A percentile compares a stretch with the other conserved stretches of the same genome.
phyloP scores from a whole-genome alignment of 2,888 invertebrate genomes.

The Hedychridium roseum region DNA sequence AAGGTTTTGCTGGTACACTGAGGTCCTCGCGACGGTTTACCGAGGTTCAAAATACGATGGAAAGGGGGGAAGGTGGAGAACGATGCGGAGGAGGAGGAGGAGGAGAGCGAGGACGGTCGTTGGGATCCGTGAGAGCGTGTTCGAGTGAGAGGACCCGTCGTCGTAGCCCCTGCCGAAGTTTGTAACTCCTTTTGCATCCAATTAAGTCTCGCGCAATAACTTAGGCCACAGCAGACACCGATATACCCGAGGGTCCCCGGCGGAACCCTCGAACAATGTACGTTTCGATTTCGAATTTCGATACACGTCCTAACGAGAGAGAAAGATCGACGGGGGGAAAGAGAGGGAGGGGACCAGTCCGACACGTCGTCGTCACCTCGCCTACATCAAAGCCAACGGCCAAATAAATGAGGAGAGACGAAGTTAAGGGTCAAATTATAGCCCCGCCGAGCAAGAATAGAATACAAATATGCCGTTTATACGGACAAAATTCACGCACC shows the following conservation, averaged over 20 bases:
- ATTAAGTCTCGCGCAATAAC: slow-evolving; percentile 49
- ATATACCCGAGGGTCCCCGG: slow-evolving; percentile 15
- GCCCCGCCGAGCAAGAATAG: no score
- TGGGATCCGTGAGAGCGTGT: slow-evolving; percentile 41
- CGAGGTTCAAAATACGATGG: background rate
- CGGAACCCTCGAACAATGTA: slow-evolving; percentile 23
- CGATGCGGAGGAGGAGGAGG: slow-evolving; percentile 3
- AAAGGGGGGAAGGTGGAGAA: background rate
- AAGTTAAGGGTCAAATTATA: no score
- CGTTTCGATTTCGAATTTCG: slow-evolving; percentile 35
- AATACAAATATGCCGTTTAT: no score
- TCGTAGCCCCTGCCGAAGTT: slow-evolving; percentile 37
- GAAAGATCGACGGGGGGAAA: no score
- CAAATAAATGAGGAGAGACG: no score
- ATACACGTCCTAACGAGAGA: no score
- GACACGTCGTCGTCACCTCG: no score
- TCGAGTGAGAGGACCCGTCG: slow-evolving; percentile 29
- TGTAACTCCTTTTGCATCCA: slow-evolving; percentile 50
- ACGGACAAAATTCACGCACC: no score
- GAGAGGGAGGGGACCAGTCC: no score
- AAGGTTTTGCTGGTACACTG: no score
- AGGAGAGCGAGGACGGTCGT: slow-evolving; percentile 12
- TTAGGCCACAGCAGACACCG: slow-evolving; percentile 39
- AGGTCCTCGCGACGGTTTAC: no score
- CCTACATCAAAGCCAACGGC: no score